Percentiles rank a stretch among this genome's conserved stretches.
Evolutionary conservation across 2,113 vertebrate species (phyloP).

Genomic region (Rhombomys opimus): DNA sequence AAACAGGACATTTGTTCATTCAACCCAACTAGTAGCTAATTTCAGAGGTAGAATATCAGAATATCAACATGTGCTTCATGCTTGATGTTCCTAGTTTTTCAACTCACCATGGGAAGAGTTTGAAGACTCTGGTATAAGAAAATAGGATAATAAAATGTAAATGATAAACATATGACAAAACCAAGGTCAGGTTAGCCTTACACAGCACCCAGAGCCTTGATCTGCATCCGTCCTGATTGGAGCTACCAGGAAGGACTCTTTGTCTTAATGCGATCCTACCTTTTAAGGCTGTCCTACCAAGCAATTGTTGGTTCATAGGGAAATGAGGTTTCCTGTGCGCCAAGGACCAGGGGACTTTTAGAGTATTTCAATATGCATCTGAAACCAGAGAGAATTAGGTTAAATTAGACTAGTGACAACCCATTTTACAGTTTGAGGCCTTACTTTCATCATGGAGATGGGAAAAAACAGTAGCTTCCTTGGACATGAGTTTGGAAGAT

Average conservation of each 20-base stretch:
- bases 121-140: not conserved
- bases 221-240: not conserved
- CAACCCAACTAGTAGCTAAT: not conserved
- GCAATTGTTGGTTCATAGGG: not conserved
- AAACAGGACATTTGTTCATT: not conserved
- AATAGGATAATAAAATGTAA: constrained; percentile 47
- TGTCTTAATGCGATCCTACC: not conserved
- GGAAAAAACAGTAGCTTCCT: not conserved
- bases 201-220: not conserved
- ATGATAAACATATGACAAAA: not conserved
- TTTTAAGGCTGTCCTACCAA: not conserved
- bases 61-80: accelerated
- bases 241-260: not conserved
- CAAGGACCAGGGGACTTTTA: not conserved
- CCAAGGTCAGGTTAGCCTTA: not conserved
- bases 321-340: not conserved
- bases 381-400: not conserved
- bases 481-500: not conserved
- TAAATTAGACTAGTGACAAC: not conserved
- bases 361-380: not conserved
- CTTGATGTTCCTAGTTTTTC: not conserved
- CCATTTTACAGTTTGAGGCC: not conserved
- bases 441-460: not conserved
- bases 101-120: not conserved
- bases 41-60: not conserved